A percentile compares a stretch with the other conserved stretches of the same genome.
Evolutionary conservation across 2,888 invertebrate genomes (phyloP).

Genomic region (Xanthorhoe spadicearia): DNA sequence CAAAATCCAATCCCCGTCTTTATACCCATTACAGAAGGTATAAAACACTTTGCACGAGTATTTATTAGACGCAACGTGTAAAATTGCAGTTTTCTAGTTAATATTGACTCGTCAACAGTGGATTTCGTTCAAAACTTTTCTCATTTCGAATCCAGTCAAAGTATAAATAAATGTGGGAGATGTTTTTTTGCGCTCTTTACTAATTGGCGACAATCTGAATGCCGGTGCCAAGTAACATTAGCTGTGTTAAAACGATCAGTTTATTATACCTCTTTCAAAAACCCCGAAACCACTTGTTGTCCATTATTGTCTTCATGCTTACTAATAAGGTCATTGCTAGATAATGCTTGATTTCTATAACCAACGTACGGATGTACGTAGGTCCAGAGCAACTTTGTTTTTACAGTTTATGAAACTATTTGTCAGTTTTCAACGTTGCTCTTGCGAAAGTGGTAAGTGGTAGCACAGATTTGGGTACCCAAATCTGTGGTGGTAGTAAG

Average conservation of each 20-base stretch:
- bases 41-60: constrained; percentile 11
- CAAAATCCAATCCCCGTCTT: constrained; percentile 15
- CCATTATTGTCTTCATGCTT: too few relatives aligned
- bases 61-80: constrained; percentile 37
- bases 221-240: constrained; percentile 2
- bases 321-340: too few relatives aligned
- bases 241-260: background rate
- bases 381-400: too few relatives aligned
- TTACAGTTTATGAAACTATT: too few relatives aligned
- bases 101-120: constrained; percentile 81
- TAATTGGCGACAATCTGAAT: constrained; percentile 10
- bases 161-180: constrained; percentile 46
- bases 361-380: too few relatives aligned
- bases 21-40: constrained; percentile 20
- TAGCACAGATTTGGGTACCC: too few relatives aligned
- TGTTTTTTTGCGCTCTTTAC: constrained; percentile 18
- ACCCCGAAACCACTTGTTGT: too few relatives aligned
- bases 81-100: constrained; percentile 70
- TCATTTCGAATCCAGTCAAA: constrained; percentile 77
- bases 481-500: too few relatives aligned
- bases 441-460: too few relatives aligned
- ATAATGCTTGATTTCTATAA: too few relatives aligned
- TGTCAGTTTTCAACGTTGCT: too few relatives aligned
- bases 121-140: constrained; percentile 81
- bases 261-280: background rate